phyloP scores from a whole-genome alignment of 2,797 vertebrate species.

The Octomys mimax region DNA sequence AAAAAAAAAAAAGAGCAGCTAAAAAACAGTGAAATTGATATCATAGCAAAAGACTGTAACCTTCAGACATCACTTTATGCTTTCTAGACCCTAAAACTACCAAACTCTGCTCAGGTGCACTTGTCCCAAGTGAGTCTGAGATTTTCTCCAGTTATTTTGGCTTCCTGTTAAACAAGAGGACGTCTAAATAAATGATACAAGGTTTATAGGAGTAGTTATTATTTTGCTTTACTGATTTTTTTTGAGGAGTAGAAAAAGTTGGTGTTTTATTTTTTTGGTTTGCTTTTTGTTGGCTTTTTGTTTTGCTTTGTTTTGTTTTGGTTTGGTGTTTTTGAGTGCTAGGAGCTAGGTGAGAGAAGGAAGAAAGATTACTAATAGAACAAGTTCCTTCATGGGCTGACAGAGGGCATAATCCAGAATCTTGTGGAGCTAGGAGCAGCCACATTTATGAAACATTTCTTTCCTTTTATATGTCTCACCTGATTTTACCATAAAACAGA shows the following conservation, averaged over 20 bases:
- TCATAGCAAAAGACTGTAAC: neutral
- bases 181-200: neutral
- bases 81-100: slow-evolving; percentile 41
- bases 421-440: neutral
- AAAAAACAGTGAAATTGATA: neutral
- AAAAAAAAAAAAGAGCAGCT: too few species aligned
- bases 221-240: neutral
- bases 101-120: neutral
- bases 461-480: neutral
- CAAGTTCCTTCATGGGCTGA: neutral
- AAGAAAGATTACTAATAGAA: neutral
- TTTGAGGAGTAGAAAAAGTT: neutral
- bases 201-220: neutral
- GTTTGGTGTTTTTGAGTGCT: neutral
- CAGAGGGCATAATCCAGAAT: neutral
- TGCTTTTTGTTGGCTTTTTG: too few species aligned
- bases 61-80: neutral
- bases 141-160: neutral
- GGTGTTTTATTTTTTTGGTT: too few species aligned
- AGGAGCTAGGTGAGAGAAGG: neutral
- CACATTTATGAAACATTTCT: neutral
- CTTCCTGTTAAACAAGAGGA: neutral
- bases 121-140: neutral
- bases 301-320: too few species aligned
- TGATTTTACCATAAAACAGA: neutral